Evolutionary conservation across 1,140 invertebrate species (phyloP), one percentile per base, ranked within the genome.

Genomic region (Pseudomyrmex dendroicus): DNA sequence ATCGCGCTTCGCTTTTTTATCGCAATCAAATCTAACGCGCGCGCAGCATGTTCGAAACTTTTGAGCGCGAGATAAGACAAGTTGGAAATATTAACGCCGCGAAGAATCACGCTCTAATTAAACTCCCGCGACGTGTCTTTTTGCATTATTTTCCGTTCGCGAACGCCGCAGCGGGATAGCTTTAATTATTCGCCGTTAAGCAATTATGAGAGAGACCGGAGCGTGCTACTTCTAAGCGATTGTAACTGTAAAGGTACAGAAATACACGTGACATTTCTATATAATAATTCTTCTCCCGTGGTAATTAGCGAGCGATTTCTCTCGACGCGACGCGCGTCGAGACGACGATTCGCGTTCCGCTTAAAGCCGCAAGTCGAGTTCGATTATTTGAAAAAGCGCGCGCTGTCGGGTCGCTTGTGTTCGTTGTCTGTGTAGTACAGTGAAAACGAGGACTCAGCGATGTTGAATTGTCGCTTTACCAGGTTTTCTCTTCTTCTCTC

Each of bases 381-480:
- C 20, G 9, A 4, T 35, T 62, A 17, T 74, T 62, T 74, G 5
- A 63, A 48, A 20, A 73, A 61, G 20, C 12, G 22, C 12, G 22
- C 12, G 13, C 59, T 17, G 13, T 9, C 12, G 2, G 8, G 13
- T 50, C 57, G 17, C 57, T 50, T 50, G 62, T 67, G 12, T 35
- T 62, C 10, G 17, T 20, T 25, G 48, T 9, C 50, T 57, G 56
- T 4, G 44, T 85, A 82, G 67, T 67, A 59, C 15, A 73, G 56
- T 56, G 84, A 83, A 78, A 86, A 87, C 61, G 84, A 87, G 84
- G 66, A 61, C 78, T 83, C 66, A 52, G 76, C 72, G 57, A 83
- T 17, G 46, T 83, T 52, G 84, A 73, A 64, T 85, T 84, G 62
- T 46, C 59, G 61, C 7, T 20, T 17, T 8, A 64, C 13, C 46